Base-by-base conservation (phyloP, 2,888 invertebrate species). In the Philhelius pedissequus region DNA sequence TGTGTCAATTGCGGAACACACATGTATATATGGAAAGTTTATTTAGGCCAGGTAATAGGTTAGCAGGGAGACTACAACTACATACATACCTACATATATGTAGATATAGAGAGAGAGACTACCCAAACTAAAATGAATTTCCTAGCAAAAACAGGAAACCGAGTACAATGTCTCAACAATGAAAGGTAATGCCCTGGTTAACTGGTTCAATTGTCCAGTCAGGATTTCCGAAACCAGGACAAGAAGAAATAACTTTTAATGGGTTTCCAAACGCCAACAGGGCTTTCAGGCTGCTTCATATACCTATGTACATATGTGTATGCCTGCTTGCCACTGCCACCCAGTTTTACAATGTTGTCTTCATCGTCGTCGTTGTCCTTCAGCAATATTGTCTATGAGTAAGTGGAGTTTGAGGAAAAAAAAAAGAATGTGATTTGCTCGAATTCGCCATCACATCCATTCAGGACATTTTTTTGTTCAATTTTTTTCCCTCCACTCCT, bases 131-230 rank as follows among this genome's bases (percentile, higher is more conserved):
- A 66, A 15, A 68, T 73, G 48, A 78, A 68, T 60, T 69, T 50
- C 56, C 35, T 25, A 64, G 38, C 66, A 52, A 77, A 62, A 82
- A 82, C 50, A 74, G 83, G 62, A 75, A 75, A 54, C 74, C 56
- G 15, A 52, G 70, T 52, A 84, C 84, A 84, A 71, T 75, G 80
- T 71, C 71, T 48, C 71, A 80, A 80, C 80, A 79, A 80, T 75
- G 76, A 76, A 60, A 75, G 71, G 75, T 80, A 84, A 84, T 76
- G 71, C 84, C 66, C 70, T 84, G 75, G 84, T 79, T 84, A 84
- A 84, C 84, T 84, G 84, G 84, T 84, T 75, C 84, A 84, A 84
- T 84, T 84, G 84, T 84, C 80, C 80, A 70, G 75, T 64, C 69
- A 69, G 78, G 54, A 74, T 74, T 78, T 74, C 74, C 74, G 78